phyloP scores from a whole-genome alignment of 2,888 invertebrate species.

The Acanthosoma haemorrhoidale region DNA sequence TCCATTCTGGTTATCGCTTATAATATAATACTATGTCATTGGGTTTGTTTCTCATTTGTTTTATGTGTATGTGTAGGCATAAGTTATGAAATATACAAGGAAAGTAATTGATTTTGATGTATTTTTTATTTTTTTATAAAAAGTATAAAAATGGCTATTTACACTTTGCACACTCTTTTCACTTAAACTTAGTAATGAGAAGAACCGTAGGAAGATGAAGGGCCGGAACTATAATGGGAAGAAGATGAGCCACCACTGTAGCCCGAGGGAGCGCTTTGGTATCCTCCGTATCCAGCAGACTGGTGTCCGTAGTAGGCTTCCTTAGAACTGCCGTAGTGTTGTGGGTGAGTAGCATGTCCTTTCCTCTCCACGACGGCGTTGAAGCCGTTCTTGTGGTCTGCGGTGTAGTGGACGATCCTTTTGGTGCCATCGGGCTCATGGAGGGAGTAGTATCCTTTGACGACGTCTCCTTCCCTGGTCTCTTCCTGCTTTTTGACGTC shows the following conservation, averaged over 20 bases:
- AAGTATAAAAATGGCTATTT: not conserved
- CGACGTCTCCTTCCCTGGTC: constrained; percentile 48
- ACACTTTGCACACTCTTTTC: not conserved
- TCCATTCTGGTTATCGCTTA: too few species aligned
- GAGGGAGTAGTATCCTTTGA: constrained; percentile 48
- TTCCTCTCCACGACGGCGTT: constrained; percentile 42
- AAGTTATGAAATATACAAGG: too few species aligned
- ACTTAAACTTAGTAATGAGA: not conserved
- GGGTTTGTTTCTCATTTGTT: too few species aligned
- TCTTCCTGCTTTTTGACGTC: constrained; percentile 50
- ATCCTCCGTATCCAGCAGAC: not conserved
- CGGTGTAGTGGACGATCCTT: constrained; percentile 43
- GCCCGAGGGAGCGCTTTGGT: not conserved
- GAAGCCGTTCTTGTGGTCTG: constrained; percentile 42
- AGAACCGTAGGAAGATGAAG: not conserved
- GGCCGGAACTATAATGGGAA: too few species aligned
- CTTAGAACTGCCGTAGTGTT: too few species aligned
- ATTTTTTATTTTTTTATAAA: not conserved
- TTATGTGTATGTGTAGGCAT: too few species aligned
- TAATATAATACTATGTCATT: too few species aligned
- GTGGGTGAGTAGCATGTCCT: constrained; percentile 38
- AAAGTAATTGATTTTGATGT: too few species aligned
- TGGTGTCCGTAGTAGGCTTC: constrained; percentile 14
- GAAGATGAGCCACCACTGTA: not conserved
- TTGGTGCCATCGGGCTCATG: constrained; percentile 42